phyloP scores from a whole-genome alignment of 2,888 invertebrate species.

The Chromoteleia sp. region DNA sequence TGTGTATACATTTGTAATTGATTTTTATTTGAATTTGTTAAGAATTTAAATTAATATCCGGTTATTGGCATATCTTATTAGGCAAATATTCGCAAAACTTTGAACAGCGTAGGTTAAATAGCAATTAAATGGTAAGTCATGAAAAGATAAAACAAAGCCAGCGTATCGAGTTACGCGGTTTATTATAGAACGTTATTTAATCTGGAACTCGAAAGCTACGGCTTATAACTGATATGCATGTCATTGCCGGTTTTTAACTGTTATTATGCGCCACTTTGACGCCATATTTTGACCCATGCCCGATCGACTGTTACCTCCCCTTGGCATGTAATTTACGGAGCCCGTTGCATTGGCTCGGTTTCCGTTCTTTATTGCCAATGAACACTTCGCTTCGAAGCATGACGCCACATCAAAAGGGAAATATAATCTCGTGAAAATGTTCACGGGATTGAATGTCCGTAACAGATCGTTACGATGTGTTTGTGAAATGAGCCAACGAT shows the following conservation, averaged over 20 bases:
- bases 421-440: slow-evolving; percentile 60
- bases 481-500: slow-evolving; percentile 43
- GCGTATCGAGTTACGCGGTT: slow-evolving; percentile 36
- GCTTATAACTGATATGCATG: slow-evolving; percentile 75
- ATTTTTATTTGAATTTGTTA: no score
- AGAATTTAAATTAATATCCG: no score
- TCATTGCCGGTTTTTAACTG: slow-evolving; percentile 74
- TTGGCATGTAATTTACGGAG: slow-evolving; percentile 51
- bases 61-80: no score
- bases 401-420: slow-evolving; percentile 63
- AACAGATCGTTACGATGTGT: slow-evolving; percentile 57
- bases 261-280: slow-evolving; percentile 73
- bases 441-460: slow-evolving; percentile 46
- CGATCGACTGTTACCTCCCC: slow-evolving; percentile 69
- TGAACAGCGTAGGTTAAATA: slow-evolving; percentile 42
- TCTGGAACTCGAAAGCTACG: slow-evolving; percentile 40
- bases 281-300: slow-evolving; percentile 74
- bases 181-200: slow-evolving; percentile 51
- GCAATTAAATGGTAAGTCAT: slow-evolving; percentile 47
- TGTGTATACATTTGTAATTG: no score
- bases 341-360: slow-evolving; percentile 51
- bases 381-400: slow-evolving; percentile 49
- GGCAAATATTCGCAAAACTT: background rate
- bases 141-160: slow-evolving; percentile 43
- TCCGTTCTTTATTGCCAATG: slow-evolving; percentile 60